phyloP scores from a whole-genome alignment of 2,888 invertebrate species.

The Linnaemya tessellans region DNA sequence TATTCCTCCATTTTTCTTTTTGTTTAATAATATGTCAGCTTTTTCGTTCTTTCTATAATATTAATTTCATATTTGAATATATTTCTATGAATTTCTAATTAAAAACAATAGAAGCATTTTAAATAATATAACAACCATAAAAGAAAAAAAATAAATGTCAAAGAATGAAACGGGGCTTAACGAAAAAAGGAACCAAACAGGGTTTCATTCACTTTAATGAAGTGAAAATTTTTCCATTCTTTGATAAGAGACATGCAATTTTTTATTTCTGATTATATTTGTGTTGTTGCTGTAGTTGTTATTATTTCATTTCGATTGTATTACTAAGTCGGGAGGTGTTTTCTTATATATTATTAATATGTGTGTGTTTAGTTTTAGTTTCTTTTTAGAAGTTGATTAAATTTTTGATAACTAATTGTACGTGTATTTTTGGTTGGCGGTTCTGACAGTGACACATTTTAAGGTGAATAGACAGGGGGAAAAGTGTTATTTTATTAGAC shows the following conservation, averaged over 20 bases:
- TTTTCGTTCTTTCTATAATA: conserved; percentile 9
- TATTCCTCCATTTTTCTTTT: conserved; percentile 24
- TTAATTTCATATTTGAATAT: conserved; percentile 38
- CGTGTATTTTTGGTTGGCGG: background rate
- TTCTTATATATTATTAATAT: conserved; percentile 47
- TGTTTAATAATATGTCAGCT: conserved; percentile 6
- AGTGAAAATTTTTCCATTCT: conserved; percentile 79
- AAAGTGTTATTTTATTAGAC: background rate
- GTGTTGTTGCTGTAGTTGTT: background rate
- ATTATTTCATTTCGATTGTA: conserved; percentile 50
- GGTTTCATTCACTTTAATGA: conserved; percentile 81
- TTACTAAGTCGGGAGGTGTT: conserved; percentile 52
- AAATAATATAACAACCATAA: background rate
- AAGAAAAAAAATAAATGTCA: conserved; percentile 9
- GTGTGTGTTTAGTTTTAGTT: conserved; percentile 45
- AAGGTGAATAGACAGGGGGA: background rate
- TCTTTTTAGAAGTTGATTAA: conserved; percentile 29
- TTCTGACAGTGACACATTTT: background rate
- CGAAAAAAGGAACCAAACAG: conserved; percentile 8
- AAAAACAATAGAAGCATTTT: conserved; percentile 22
- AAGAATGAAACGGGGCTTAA: conserved; percentile 41
- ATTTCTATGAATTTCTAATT: conserved; percentile 44
- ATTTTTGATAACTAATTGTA: conserved; percentile 33
- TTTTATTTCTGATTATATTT: conserved; percentile 10
- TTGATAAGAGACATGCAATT: conserved; percentile 80